Evolutionary conservation across 2,113 vertebrate genomes (phyloP), one percentile per base, ranked within the genome.

Genomic region (Phyllopteryx taeniolatus): DNA sequence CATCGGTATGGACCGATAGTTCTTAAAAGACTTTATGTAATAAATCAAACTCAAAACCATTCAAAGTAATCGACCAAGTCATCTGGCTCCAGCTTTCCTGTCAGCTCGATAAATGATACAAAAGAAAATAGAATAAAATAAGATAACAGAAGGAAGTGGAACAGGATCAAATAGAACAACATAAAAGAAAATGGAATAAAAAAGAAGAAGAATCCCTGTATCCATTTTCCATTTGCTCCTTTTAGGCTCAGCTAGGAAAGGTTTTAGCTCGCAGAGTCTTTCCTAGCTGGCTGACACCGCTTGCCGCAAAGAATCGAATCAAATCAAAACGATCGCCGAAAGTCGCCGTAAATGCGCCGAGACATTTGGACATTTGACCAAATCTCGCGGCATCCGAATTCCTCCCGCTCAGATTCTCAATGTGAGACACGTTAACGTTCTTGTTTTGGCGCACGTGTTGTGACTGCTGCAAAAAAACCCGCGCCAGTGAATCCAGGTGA

Each of bases 371-470:
- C 68, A 35, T 78, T 35, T 67, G 66, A 75, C 74, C 68, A n/a
- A n/a, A 77, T 70, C 72, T 75, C 71, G 12, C 56, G 1, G 14
- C 47, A 49, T 57, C n/a, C 14, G 42, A 46, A 12, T 33, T 76
- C 68, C 65, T 79, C 60, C 7, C 20, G 73, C 60, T 74, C 68
- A 70, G 67, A 70, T 89, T 93, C 90, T 92, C 90, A 92, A 91
- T 92, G 88, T 92, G 92, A 93, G 90, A 91, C 83, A 89, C 81
- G 81, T 85, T 86, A 87, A 84, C 84, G 74, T 82, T 82, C 54
- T 81, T 49, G 64, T 81, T 86, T 88, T 88, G 87, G 83, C 89
- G 86, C 90, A 63, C 70, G 82, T 79, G 27, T 27, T 27, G 72
- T 35, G 68, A 80, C 60, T 67, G 70, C 76, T 73, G 56, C 27